Base-by-base conservation (phyloP, 2,113 vertebrate species). In the Fregata magnificens region DNA sequence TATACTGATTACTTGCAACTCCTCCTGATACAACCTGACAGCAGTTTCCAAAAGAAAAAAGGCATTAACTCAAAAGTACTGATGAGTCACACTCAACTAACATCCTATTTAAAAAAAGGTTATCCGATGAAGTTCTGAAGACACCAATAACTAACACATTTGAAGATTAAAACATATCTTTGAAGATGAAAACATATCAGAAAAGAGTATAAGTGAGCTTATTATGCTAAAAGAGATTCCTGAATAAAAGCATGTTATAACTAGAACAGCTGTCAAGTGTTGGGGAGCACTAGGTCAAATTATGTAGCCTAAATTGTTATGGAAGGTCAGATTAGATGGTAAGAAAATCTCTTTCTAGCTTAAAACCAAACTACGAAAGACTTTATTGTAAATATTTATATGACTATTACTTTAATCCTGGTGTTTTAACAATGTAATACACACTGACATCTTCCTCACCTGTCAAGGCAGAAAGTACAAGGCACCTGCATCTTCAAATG, bases 1-100 rank as follows among this genome's bases (percentile, higher is more conserved):
- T 99, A 65, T 99, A 99, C 71, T 98, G 96, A 73, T 99, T 99
- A 97, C 99, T 99, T n/a, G 99, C 99, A 58, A 99, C 99, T 76
- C 99, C 99, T 96, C 99, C 99, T 31, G 99, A 99, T 47, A 98
- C 94, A 82, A 99, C 99, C 99, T 99, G 72, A 81, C 17, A 92
- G 22, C 52, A 66, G 77, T 89, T 86, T 69, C 56, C 38, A 36
- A 63, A 73, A 62, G 38, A 61, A 49, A 55, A 81, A 82, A 47
- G 26, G 12, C 38, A 34, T 88, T 81, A 82, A 59, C 26, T 52
- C 32, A 4, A 17, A 90, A 52, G 40, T 79, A 67, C 28, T 52
- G 42, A 47, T 3, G 8, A 24, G n/a, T 62, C 40, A 72, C 40
- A 11, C 13, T 71, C 24, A 63, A 8, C 15, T 42, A 74, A 12